These are phyloP conservation scores for Scomberomorus guttatus DNA, from an alignment of 2,797 vertebrate genomes.

Conservation along the genomic window DNA sequence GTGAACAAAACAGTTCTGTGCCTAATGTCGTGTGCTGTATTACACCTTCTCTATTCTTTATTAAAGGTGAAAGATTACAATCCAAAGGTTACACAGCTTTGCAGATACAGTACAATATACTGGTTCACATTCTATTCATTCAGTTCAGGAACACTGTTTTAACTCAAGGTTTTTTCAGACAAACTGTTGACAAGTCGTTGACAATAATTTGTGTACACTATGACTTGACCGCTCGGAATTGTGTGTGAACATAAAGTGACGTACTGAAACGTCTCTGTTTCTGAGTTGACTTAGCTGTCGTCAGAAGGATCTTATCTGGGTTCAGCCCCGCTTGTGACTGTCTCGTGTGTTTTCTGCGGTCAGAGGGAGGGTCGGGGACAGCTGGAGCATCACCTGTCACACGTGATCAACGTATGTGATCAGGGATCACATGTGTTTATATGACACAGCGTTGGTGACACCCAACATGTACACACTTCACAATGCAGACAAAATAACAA, in stretches of 20 bases:
- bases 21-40: neutral
- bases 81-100: neutral
- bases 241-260: neutral
- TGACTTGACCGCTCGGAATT: neutral
- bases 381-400: slow-evolving; percentile 81
- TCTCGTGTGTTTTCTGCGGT: slow-evolving; percentile 73
- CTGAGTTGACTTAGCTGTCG: neutral
- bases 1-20: neutral
- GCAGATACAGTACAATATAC: neutral
- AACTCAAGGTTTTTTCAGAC: too few relatives aligned
- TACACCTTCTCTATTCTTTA: neutral
- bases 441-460: slow-evolving; percentile 53
- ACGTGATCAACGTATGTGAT: too few relatives aligned
- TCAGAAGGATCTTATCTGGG: slow-evolving; percentile 26
- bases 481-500: slow-evolving; percentile 12
- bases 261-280: neutral
- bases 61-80: neutral
- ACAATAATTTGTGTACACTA: too few relatives aligned
- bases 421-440: slow-evolving; percentile 63
- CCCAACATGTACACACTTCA: slow-evolving; percentile 15
- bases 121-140: neutral
- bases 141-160: neutral
- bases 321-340: slow-evolving; percentile 46
- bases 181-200: too few relatives aligned
- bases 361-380: slow-evolving; percentile 66